phyloP scores from a whole-genome alignment of 2,113 vertebrate genomes.

The Actenoides hombroni region DNA sequence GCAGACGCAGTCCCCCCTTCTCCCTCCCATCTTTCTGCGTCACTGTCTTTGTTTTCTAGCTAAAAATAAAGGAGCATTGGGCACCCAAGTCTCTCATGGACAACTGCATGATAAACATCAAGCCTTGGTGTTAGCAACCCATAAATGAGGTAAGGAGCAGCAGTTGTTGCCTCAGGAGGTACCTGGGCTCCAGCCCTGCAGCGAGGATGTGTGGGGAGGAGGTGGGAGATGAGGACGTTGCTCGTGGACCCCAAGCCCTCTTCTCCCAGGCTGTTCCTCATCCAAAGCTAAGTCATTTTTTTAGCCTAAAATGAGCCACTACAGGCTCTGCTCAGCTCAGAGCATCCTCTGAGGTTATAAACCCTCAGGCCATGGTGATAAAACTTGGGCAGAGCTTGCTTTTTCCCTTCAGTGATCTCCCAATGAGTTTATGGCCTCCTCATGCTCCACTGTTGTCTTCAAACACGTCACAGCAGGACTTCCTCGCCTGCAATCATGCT shows the following conservation, averaged over 20 bases:
- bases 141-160: not conserved
- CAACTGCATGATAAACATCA: not conserved
- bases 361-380: not conserved
- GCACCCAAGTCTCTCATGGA: not conserved
- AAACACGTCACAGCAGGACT: not conserved
- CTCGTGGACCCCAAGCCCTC: not conserved
- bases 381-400: not conserved
- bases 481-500: rapidly evolving
- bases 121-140: not conserved
- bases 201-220: not conserved
- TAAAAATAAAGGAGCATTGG: not conserved
- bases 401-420: not conserved
- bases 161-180: not conserved
- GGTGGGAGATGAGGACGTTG: not conserved
- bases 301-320: not conserved
- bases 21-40: not conserved
- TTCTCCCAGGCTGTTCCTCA: not conserved
- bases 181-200: not conserved
- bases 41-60: not conserved
- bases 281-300: not conserved
- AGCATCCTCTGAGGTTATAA: not conserved
- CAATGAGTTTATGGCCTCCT: rapidly evolving
- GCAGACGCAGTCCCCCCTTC: not conserved
- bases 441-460: not conserved
- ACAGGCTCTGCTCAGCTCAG: not conserved